Percentiles rank a stretch among this genome's conserved stretches.
phyloP scores from a whole-genome alignment of 2,113 vertebrate species.

The Balaenoptera acutorostrata region DNA sequence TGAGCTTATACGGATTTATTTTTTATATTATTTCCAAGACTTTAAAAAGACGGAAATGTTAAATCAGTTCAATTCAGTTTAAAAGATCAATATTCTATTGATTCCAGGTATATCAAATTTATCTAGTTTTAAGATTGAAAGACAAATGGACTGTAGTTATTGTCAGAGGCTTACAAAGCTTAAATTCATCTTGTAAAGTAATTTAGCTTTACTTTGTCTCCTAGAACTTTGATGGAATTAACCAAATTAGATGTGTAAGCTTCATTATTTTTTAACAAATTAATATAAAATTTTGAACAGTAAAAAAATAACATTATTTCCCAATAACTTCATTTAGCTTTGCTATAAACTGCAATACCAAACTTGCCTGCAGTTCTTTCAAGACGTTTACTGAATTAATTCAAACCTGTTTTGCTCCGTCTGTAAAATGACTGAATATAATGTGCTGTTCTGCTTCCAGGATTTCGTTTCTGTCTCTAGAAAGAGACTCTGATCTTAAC shows the following conservation, averaged over 20 bases:
- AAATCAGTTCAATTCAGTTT: neutral
- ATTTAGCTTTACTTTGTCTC: neutral
- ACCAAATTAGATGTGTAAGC: neutral
- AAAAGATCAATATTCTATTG: neutral
- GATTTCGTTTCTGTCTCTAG: slow-evolving; percentile 47
- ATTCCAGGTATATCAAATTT: neutral
- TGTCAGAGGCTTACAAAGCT: neutral
- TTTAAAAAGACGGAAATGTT: neutral
- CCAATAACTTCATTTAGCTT: neutral
- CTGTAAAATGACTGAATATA: slow-evolving; percentile 16
- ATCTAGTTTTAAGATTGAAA: neutral
- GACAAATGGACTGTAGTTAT: neutral
- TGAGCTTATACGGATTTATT: neutral
- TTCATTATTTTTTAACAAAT: slow-evolving; percentile 23
- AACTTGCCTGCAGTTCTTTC: neutral
- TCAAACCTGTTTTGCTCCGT: neutral
- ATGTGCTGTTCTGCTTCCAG: neutral
- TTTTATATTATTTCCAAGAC: neutral
- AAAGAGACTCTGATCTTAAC: neutral
- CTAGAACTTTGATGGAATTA: neutral
- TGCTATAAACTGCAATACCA: neutral
- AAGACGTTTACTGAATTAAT: slow-evolving; percentile 8
- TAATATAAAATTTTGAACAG: neutral
- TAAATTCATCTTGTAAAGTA: neutral
- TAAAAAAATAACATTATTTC: neutral